Conservation (phyloP, 2,113 vertebrate species). For the Myodes glareolus region DNA sequence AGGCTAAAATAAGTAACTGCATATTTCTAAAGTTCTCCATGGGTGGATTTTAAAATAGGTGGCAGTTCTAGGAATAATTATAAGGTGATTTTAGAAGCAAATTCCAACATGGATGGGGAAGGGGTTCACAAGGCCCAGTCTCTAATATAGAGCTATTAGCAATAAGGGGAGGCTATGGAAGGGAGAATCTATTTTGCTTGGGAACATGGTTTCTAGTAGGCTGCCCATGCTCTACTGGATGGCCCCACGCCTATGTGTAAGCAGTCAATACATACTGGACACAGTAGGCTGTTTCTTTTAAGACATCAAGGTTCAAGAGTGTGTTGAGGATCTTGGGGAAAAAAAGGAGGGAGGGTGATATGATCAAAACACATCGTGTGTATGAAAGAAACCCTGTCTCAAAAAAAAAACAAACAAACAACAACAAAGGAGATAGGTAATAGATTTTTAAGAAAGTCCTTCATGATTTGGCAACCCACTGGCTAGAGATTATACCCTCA, state of each 20-base stretch:
- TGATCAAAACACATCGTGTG: neutral
- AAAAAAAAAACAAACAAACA: neutral
- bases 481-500: neutral
- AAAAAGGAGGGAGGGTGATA: neutral
- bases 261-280: too few relatives aligned
- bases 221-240: neutral
- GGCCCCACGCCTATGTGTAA: accelerated
- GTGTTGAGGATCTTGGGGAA: neutral
- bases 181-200: too few relatives aligned
- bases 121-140: too few relatives aligned
- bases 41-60: conserved; percentile 27
- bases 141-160: neutral
- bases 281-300: neutral
- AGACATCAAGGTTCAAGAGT: neutral
- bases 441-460: neutral
- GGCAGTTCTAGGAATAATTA: conserved; percentile 6
- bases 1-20: conserved; percentile 44
- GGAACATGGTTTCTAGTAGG: neutral
- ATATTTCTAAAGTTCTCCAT: conserved; percentile 2
- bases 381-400: neutral
- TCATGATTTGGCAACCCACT: neutral
- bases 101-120: neutral
- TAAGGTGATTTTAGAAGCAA: conserved; percentile 32
- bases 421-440: neutral
- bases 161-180: neutral